Conservation (phyloP, 92 coral and sea anemone species). For the Umimayanthus kanabou region DNA sequence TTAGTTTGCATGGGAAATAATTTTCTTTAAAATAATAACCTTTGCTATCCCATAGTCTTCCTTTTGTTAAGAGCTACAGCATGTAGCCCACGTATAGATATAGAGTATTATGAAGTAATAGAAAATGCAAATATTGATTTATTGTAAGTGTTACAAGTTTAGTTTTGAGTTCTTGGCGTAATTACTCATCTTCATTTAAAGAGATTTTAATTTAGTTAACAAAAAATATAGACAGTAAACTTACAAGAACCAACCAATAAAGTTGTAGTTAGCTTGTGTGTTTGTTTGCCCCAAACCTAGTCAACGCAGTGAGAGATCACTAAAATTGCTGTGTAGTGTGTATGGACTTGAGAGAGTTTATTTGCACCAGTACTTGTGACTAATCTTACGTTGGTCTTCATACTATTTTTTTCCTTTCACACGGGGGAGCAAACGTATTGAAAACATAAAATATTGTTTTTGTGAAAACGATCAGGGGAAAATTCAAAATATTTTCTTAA, state of each 20-base stretch:
- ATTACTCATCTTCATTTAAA: background rate
- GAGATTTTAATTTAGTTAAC: background rate
- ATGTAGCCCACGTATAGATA: background rate
- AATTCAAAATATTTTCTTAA: no score
- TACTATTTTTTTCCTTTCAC: background rate
- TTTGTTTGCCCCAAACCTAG: background rate
- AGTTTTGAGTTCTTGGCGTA: background rate
- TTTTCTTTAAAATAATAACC: background rate
- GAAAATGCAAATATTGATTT: background rate
- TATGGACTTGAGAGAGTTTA: background rate
- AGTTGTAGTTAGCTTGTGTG: background rate
- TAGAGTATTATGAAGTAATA: background rate
- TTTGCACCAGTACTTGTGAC: background rate
- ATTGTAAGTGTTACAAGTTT: background rate
- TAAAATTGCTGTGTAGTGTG: no score
- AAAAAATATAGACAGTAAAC: background rate
- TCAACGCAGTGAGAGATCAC: no score
- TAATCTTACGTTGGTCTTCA: background rate
- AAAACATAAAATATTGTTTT: background rate
- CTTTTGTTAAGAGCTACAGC: background rate
- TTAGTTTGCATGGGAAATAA: background rate
- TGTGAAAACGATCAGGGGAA: background rate
- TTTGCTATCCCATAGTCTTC: background rate
- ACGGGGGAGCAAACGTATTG: background rate
- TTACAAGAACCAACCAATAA: background rate